Evolutionary conservation across 2,797 vertebrate genomes (phyloP).

Genomic region (Mormyrus hasselquistii): DNA sequence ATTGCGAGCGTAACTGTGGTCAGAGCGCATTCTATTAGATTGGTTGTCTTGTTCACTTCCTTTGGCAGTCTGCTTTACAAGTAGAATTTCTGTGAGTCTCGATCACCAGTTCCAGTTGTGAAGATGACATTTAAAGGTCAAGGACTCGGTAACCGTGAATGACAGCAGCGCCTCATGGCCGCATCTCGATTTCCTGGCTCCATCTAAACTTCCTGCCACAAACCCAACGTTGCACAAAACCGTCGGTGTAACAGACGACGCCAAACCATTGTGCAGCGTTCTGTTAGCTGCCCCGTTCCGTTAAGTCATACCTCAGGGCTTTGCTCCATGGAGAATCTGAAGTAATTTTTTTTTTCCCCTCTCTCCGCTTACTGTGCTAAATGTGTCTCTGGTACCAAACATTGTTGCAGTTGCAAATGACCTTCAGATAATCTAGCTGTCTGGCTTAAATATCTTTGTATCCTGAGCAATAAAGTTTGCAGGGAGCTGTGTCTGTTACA

Average conservation of each 20-base stretch:
- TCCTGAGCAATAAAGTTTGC: background rate
- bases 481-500: background rate
- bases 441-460: background rate
- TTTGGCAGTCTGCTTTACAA: background rate
- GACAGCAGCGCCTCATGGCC: background rate
- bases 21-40: background rate
- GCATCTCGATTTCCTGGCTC: background rate
- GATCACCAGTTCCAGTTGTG: background rate
- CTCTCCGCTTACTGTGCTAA: background rate
- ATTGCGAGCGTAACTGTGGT: background rate
- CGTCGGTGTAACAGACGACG: background rate
- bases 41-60: background rate
- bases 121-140: background rate
- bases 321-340: background rate
- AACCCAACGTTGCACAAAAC: background rate
- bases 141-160: background rate
- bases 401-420: background rate
- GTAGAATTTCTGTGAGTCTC: background rate
- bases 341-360: background rate
- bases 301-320: background rate
- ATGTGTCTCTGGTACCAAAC: background rate
- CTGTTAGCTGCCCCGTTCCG: background rate
- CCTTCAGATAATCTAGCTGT: background rate
- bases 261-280: background rate
- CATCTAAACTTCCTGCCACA: background rate